Percentiles rank a stretch among this genome's conserved stretches.
These are phyloP conservation scores for Xestia rhomboidea DNA, from an alignment of 2,888 invertebrate genomes.

Conservation along the genomic window DNA sequence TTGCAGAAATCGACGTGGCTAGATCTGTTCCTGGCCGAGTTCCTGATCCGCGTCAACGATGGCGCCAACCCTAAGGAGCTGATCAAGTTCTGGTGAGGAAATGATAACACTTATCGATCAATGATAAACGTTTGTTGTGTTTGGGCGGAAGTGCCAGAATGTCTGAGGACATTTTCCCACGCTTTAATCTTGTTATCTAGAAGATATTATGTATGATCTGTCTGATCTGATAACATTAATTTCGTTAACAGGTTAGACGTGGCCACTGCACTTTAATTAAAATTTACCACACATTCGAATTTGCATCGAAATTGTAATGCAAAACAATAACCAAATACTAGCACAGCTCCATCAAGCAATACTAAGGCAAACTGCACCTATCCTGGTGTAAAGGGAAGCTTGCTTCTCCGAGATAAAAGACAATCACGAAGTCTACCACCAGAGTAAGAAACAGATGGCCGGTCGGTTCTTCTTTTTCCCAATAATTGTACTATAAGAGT, in stretches of 20 bases:
- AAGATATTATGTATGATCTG: neutral
- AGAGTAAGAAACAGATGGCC: neutral
- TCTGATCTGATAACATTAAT: neutral
- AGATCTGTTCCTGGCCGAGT: constrained; percentile 92
- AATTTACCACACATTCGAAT: neutral
- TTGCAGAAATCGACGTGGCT: constrained; percentile 92
- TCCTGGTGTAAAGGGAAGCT: too few species aligned
- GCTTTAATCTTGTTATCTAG: constrained; percentile 12
- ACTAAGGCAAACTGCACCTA: neutral
- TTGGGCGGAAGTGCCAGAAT: neutral
- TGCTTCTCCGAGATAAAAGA: neutral
- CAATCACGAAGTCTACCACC: neutral
- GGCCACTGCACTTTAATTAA: neutral
- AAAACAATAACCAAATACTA: neutral
- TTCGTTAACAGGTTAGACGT: neutral
- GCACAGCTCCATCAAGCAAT: neutral
- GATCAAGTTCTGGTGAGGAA: constrained; percentile 91
- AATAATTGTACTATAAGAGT: neutral
- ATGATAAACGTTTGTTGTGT: neutral
- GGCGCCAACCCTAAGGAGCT: constrained; percentile 90
- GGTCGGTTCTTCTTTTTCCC: neutral
- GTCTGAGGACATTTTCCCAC: constrained; percentile 15
- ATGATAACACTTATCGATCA: neutral
- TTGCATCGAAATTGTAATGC: neutral
- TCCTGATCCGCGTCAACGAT: constrained; percentile 90